Evolutionary conservation across 2,113 vertebrate species (phyloP), one percentile per base, ranked within the genome.

Genomic region (Hylia prasina): DNA sequence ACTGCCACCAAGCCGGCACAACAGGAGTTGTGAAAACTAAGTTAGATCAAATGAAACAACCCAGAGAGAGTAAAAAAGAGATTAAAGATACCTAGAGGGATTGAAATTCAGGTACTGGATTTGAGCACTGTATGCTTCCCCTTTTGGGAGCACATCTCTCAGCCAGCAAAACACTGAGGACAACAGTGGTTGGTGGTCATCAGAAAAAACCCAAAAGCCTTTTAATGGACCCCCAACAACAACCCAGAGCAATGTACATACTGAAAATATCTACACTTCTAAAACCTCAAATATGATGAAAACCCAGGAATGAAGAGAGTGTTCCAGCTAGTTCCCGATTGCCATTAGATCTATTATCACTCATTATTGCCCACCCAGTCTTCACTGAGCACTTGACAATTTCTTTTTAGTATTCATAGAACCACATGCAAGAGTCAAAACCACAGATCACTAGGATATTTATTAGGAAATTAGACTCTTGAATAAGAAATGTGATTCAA

Each of bases 401-500:
- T 95, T 93, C 91, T 69, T 85, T 65, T 50, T 94, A 87, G 75
- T 48, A 61, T 65, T 91, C 87, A 54, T 6, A 87, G 63, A 97
- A 89, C 61, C 85, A 57, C 87, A 79, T 72, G 66, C 63, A 89
- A 76, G 66, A 89, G 61, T 87, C 76, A 92, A 96, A 95, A 84
- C 87, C 91, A 84, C 91, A 91, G 87, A 94, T 95, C 78, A 85
- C 83, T 94, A 50, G 65, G 83, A 87, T 89, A 89, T 94, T 95
- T 94, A 92, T 94, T 93, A 89, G 87, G 87, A 96, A 96, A 94
- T 61, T 18, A 94, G 78, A 64, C 69, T 91, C 84, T 85, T 96
- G 87, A 93, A 91, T 85, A 93, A 92, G 95, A 94, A 94, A 94
- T 91, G 57, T 76, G 89, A 95, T 96, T 96, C 78, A 80, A 50